phyloP scores from a whole-genome alignment of 2,797 vertebrate species.

The Amblyraja radiata region DNA sequence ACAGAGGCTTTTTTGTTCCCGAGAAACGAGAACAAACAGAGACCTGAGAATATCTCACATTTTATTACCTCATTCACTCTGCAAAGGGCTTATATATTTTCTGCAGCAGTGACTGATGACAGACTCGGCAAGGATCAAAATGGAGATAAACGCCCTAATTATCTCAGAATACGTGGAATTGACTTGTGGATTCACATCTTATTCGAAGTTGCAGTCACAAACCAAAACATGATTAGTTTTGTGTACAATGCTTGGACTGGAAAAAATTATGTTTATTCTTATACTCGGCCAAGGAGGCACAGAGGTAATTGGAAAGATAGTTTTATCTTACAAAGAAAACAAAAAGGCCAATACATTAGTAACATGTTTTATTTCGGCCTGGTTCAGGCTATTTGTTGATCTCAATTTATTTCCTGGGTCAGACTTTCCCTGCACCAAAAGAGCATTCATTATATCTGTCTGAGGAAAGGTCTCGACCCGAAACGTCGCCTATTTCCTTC shows the following conservation, averaged over 20 bases:
- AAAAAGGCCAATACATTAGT: neutral
- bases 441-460: neutral
- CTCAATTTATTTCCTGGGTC: neutral
- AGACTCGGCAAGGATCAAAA: neutral
- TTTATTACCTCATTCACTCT: neutral
- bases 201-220: neutral
- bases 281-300: neutral
- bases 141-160: constrained; percentile 5
- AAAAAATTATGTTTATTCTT: neutral
- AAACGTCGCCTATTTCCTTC: too few species aligned
- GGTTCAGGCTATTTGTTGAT: neutral
- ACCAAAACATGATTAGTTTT: neutral
- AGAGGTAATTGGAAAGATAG: neutral
- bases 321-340: neutral
- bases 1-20: neutral
- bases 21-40: neutral
- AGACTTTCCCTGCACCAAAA: neutral
- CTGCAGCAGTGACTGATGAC: neutral
- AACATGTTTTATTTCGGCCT: neutral
- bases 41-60: neutral
- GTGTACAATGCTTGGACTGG: neutral
- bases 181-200: neutral
- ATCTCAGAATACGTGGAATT: neutral
- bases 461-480: too few species aligned
- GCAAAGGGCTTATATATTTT: neutral